Conservation (phyloP, 2,113 vertebrate genomes). For the Gymnocephalus cernua region DNA sequence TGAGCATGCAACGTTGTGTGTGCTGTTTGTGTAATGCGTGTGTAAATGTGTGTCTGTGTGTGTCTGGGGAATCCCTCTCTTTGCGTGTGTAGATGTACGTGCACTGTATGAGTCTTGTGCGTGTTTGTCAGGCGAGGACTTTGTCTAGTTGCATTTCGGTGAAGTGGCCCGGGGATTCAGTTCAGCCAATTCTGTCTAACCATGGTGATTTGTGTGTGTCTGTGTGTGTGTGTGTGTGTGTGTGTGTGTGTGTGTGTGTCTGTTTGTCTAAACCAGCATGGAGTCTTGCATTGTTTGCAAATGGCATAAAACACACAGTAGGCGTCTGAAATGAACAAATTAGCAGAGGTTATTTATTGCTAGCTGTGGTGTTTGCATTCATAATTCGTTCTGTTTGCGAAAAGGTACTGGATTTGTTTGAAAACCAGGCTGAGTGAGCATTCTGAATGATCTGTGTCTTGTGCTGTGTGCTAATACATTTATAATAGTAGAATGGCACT, state of each 20-base stretch:
- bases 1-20: conserved; percentile 1
- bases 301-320: conserved; percentile 55
- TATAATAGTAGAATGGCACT: not conserved
- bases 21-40: conserved; percentile 13
- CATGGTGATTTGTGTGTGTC: conserved; percentile 8
- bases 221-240: conserved; percentile 10
- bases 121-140: conserved; percentile 38
- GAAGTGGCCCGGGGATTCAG: conserved; percentile 46
- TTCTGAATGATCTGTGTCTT: not conserved
- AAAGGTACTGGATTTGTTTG: conserved; percentile 10
- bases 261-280: conserved; percentile 35
- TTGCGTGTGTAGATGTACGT: not conserved
- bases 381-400: conserved; percentile 35
- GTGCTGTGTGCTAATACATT: not conserved
- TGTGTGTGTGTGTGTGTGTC: not conserved
- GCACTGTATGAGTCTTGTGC: not conserved
- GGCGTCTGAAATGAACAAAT: conserved; percentile 51
- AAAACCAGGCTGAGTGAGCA: not conserved
- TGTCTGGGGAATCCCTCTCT: conserved; percentile 65
- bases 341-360: conserved; percentile 64
- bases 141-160: conserved; percentile 61
- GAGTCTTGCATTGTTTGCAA: conserved; percentile 64
- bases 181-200: conserved; percentile 36
- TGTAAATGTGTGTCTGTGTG: conserved; percentile 16
- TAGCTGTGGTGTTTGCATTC: conserved; percentile 39